These are phyloP conservation scores for Columba guinea DNA, from an alignment of 2,797 vertebrate species.

Conservation along the genomic window DNA sequence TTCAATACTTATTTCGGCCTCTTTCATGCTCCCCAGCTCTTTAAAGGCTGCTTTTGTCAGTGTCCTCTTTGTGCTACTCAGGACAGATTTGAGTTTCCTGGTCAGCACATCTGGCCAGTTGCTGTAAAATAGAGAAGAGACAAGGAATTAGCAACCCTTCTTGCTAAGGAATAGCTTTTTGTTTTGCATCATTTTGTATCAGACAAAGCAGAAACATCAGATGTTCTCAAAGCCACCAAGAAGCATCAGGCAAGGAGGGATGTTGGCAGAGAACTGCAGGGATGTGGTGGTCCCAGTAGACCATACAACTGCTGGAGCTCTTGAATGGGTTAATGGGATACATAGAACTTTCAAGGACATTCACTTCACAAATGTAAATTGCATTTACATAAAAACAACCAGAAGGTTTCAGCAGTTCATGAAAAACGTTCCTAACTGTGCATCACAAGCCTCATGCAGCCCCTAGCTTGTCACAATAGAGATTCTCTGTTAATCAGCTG, in stretches of 20 bases:
- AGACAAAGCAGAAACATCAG: not conserved
- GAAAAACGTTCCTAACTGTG: not conserved
- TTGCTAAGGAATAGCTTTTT: not conserved
- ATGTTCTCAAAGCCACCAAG: not conserved
- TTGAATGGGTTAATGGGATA: not conserved
- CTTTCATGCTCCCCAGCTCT: not conserved
- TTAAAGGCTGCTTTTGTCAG: not conserved
- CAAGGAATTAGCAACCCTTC: not conserved
- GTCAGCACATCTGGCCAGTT: conserved; percentile 61
- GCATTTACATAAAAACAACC: not conserved
- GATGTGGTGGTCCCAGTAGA: not conserved
- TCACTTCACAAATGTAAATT: not conserved
- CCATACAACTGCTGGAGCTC: not conserved
- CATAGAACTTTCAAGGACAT: not conserved
- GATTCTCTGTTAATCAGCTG: not conserved
- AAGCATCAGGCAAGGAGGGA: not conserved
- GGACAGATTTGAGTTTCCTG: conserved; percentile 63
- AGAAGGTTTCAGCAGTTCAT: not conserved
- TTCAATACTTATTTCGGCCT: not conserved
- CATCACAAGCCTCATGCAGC: not conserved
- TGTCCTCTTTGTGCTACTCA: conserved; percentile 39
- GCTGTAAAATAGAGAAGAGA: conserved; percentile 32
- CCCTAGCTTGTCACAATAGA: not conserved
- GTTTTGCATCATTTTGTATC: not conserved
- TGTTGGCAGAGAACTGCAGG: not conserved